These are phyloP conservation scores for Mus minutoides DNA, from an alignment of 2,797 vertebrate genomes.

Conservation along the genomic window DNA sequence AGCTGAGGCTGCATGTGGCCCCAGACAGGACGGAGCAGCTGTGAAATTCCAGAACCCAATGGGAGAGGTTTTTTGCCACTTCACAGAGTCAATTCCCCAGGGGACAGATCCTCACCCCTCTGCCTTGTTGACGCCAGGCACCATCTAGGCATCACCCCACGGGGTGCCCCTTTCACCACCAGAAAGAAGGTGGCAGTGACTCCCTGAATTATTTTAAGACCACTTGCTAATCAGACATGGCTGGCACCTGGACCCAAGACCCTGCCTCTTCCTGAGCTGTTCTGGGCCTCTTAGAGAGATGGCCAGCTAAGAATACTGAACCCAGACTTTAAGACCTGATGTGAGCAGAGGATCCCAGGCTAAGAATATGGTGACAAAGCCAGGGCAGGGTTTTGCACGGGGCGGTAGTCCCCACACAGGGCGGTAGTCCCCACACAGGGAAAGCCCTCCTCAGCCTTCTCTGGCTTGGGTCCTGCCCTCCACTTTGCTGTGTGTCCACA, in stretches of 20 bases:
- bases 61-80: background rate
- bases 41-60: background rate
- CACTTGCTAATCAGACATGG: background rate
- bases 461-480: background rate
- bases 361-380: background rate
- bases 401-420: background rate
- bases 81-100: background rate
- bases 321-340: background rate
- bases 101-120: background rate
- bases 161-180: too few relatives aligned
- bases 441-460: background rate
- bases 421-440: background rate
- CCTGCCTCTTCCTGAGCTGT: background rate
- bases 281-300: background rate
- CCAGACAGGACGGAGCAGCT: background rate
- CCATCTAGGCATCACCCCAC: background rate
- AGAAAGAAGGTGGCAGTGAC: background rate
- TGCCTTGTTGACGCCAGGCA: too few relatives aligned
- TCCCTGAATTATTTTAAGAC: background rate
- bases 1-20: background rate
- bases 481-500: background rate
- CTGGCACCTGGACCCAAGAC: background rate
- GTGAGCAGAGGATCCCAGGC: background rate
- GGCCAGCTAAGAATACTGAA: background rate
- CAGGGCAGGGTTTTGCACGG: background rate